Conservation (phyloP, 1,140 invertebrate species). For the Laodelphax striatellus region DNA sequence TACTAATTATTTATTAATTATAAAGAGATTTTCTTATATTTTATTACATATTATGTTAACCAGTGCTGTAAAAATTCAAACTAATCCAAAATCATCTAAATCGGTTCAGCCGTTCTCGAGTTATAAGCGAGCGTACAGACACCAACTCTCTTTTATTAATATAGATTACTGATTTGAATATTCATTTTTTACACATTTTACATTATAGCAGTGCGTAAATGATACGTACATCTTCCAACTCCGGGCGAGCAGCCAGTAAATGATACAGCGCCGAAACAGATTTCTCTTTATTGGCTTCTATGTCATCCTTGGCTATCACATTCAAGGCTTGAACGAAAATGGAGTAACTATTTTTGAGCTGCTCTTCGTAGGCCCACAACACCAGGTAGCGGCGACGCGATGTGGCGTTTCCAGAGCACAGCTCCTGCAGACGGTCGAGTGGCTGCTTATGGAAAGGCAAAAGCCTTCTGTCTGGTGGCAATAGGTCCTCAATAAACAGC, state of each 20-base stretch:
- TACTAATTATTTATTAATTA: too few relatives aligned
- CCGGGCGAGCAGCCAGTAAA: slow-evolving; percentile 68
- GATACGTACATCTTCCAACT: slow-evolving; percentile 71
- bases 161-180: too few relatives aligned
- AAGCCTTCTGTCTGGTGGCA: slow-evolving; percentile 60
- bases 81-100: too few relatives aligned
- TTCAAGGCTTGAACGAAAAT: slow-evolving; percentile 53
- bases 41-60: too few relatives aligned
- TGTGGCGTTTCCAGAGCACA: slow-evolving; percentile 27
- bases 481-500: slow-evolving; percentile 60
- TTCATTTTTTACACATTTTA: too few relatives aligned
- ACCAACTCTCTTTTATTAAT: too few relatives aligned
- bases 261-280: slow-evolving; percentile 66
- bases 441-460: slow-evolving; percentile 58
- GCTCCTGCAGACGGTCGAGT: slow-evolving; percentile 24
- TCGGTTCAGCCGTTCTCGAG: too few relatives aligned
- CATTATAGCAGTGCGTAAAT: too few relatives aligned
- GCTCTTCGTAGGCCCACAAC: slow-evolving; percentile 69
- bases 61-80: too few relatives aligned
- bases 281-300: slow-evolving; percentile 72
- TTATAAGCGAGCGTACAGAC: too few relatives aligned
- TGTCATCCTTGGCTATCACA: slow-evolving; percentile 48
- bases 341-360: slow-evolving; percentile 66
- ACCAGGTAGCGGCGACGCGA: slow-evolving; percentile 36
- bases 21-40: too few relatives aligned